Base-by-base conservation (phyloP, 35 echinoderm and acorn worm species). In the Acanthaster planci region DNA sequence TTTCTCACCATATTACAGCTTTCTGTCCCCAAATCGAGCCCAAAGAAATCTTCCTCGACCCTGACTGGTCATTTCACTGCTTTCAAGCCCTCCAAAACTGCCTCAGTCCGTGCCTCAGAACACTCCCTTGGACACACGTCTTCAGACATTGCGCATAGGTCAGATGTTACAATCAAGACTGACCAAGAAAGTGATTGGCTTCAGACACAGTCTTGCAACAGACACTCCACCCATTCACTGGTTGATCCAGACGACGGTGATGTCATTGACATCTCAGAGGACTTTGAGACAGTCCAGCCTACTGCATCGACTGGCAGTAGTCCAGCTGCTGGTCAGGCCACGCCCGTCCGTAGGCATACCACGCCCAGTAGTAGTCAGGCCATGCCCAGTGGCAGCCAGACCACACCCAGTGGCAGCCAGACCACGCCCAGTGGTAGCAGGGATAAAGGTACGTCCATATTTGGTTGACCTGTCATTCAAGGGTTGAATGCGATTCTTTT, bases 361-460 rank as follows among this genome's bases (percentile, higher is more conserved):
- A 81, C 78, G 1, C 60, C 90, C 19, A 32, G 60, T 19, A 80
- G 86, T 34, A 89, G 87, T 23, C 42, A 51, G 21, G 0, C 17
- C 19, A 81, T 55, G 1, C 60, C 90, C 19, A 32, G 60, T 19
- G 84, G 86, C 21, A 89, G 87, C 37, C 42, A 51, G 21, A 1
- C 17, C 19, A 81, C 78, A 7, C 60, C 90, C 19, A 32, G 60
- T 19, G 84, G 86, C 21, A 89, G 87, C 37, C 42, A 51, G 21
- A 1, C 17, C 19, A 81, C 78, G 1, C 60, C 90, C 19, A 32
- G 60, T 19, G 84, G 86, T 21, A 89, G 87, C 22, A 89, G 91
- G 80, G 91, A 89, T 31, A 93, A 89, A 80, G 87, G 91, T 89
- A 72, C 57, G 60, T 40, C 7, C 52, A 18, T n/a, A 7, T 56